Percentiles rank a stretch among this genome's conserved stretches.
Conservation (phyloP, 2,797 vertebrate species). For the Eptatretus atami region DNA sequence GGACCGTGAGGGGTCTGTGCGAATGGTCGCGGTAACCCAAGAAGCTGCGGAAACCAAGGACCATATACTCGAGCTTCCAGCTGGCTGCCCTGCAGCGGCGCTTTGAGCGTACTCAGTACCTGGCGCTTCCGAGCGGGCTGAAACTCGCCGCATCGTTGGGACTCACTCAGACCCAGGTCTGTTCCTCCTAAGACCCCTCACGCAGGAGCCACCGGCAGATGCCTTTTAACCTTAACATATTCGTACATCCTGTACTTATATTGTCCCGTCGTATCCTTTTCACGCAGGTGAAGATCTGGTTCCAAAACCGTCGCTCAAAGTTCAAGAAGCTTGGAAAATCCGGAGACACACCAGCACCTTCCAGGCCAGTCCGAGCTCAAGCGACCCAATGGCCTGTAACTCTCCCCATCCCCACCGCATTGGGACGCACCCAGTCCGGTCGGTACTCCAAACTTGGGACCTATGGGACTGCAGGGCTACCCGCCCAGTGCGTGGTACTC, state of each 20-base stretch:
- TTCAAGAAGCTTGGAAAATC: slow-evolving; percentile 99
- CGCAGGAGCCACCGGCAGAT: no score
- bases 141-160: slow-evolving; percentile 79
- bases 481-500: no score
- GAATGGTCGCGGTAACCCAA: slow-evolving; percentile 93
- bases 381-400: slow-evolving; percentile 96
- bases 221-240: no score
- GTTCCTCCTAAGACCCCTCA: no score
- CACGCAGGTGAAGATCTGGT: slow-evolving; percentile 86
- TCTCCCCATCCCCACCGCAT: slow-evolving; percentile 86
- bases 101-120: slow-evolving; percentile 89
- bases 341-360: slow-evolving; percentile 55
- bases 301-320: slow-evolving; percentile 93
- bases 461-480: no score
- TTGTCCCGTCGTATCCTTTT: no score
- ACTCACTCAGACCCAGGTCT: slow-evolving; percentile 74
- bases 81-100: slow-evolving; percentile 72
- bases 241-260: no score
- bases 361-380: slow-evolving; percentile 84
- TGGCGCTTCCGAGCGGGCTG: slow-evolving; percentile 78
- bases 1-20: slow-evolving; percentile 52
- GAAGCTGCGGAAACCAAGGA: slow-evolving; percentile 85
- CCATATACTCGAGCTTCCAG: slow-evolving; percentile 94
- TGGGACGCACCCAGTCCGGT: slow-evolving; percentile 73
- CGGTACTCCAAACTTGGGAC: slow-evolving; percentile 31